phyloP scores from a whole-genome alignment of 2,113 vertebrate species.

The Ptilonorhynchus violaceus region DNA sequence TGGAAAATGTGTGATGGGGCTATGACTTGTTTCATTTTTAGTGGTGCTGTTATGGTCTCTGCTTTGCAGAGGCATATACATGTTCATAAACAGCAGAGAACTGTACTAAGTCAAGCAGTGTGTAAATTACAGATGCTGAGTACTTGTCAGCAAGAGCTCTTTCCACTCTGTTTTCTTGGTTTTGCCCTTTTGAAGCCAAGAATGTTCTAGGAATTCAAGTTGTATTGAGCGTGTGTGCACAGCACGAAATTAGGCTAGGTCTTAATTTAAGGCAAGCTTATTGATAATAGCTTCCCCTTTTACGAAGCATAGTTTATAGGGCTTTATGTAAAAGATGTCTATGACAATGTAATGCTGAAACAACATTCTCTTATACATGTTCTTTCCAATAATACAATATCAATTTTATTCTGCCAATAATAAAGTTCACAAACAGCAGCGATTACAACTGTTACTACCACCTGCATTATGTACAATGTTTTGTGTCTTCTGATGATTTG shows the following conservation, averaged over 20 bases:
- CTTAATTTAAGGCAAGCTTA: background rate
- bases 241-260: fast-evolving
- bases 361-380: background rate
- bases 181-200: background rate
- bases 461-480: background rate
- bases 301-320: background rate
- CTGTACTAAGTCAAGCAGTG: background rate
- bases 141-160: background rate
- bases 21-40: background rate
- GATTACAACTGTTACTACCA: background rate
- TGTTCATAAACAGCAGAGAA: background rate
- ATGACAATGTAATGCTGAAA: background rate
- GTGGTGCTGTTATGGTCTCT: background rate
- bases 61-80: background rate
- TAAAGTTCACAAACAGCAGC: background rate
- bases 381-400: background rate
- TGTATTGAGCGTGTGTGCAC: background rate
- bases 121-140: background rate
- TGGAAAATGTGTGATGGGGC: fast-evolving
- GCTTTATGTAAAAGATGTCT: background rate
- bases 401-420: background rate
- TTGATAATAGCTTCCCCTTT: background rate
- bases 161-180: background rate
- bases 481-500: background rate
- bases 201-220: background rate